phyloP scores from a whole-genome alignment of 2,888 invertebrate species.

The Mythimna loreyi region DNA sequence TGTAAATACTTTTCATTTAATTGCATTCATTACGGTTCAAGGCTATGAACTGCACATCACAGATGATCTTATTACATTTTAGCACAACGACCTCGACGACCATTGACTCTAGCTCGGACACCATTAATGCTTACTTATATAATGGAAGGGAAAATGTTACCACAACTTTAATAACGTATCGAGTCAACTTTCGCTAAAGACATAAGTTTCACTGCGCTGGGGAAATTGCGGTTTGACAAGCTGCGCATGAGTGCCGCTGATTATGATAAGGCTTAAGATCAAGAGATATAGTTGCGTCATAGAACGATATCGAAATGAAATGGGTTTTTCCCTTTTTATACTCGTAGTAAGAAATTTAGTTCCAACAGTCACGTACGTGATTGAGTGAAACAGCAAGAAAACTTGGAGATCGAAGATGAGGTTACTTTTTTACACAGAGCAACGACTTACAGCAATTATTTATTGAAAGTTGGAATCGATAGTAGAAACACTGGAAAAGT shows the following conservation, averaged over 20 bases:
- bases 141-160: slow-evolving; percentile 79
- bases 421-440: background rate
- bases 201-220: slow-evolving; percentile 65
- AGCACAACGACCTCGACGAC: slow-evolving; percentile 39
- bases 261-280: slow-evolving; percentile 64
- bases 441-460: background rate
- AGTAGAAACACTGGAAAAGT: background rate
- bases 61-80: slow-evolving; percentile 53
- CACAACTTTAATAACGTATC: slow-evolving; percentile 77
- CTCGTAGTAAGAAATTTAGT: background rate
- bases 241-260: slow-evolving; percentile 56
- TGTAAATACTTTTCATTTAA: slow-evolving; percentile 13
- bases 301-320: slow-evolving; percentile 28
- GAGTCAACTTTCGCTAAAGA: slow-evolving; percentile 81
- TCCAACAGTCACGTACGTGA: background rate
- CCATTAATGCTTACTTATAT: slow-evolving; percentile 45
- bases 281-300: slow-evolving; percentile 62
- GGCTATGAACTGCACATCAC: slow-evolving; percentile 23
- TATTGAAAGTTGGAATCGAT: background rate
- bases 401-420: background rate
- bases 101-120: slow-evolving; percentile 23
- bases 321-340: slow-evolving; percentile 18
- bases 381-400: background rate
- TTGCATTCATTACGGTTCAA: slow-evolving; percentile 41
- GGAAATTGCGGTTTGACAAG: slow-evolving; percentile 68